Evolutionary conservation across 2,888 invertebrate species (phyloP), one percentile per base, ranked within the genome.

Genomic region (Tiphia femorata): DNA sequence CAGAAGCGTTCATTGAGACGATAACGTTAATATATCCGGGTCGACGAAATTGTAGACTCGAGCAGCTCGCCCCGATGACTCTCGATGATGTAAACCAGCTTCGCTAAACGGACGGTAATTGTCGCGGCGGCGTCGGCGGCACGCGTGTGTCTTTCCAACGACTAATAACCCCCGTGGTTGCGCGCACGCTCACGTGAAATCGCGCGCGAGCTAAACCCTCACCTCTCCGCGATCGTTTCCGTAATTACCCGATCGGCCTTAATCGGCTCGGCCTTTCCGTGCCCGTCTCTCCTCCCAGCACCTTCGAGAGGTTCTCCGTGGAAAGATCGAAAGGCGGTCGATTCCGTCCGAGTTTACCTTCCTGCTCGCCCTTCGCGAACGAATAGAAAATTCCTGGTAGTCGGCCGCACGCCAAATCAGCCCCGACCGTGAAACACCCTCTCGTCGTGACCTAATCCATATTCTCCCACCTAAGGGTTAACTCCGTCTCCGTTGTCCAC

Each of bases 401-500:
- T n/a, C 14, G n/a, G n/a, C n/a, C n/a, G n/a, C n/a, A n/a, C 14
- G 33, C 33, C 12, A 33, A 33, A 33, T 33, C 33, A 33, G 12
- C 14, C 4, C 14, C 33, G 33, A 14, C 12, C 12, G 33, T 33
- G 12, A 33, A 33, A 33, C n/a, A 14, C 33, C 12, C 3, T 33
- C 33, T 33, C 52, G 62, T 62, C 52, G 62, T 62, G 58, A 62
- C 64, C 59, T 52, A 62, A 65, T 62, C 67, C 59, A 65, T 67
- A 68, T 65, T 65, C 51, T 33, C 20, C 58, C 51, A n/a, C 17
- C 37, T 19, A 51, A 53, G 57, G 58, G 10, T 37, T 59, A 57
- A 59, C 49, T 51, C 21, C 49, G 44, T 35, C 54, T 12, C 21
- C 42, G 17, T 7, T 21, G 16, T 33, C 35, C 14, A 30, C 12